Conservation (phyloP, 2,888 invertebrate genomes). For the Megaustenia siamemsis region DNA sequence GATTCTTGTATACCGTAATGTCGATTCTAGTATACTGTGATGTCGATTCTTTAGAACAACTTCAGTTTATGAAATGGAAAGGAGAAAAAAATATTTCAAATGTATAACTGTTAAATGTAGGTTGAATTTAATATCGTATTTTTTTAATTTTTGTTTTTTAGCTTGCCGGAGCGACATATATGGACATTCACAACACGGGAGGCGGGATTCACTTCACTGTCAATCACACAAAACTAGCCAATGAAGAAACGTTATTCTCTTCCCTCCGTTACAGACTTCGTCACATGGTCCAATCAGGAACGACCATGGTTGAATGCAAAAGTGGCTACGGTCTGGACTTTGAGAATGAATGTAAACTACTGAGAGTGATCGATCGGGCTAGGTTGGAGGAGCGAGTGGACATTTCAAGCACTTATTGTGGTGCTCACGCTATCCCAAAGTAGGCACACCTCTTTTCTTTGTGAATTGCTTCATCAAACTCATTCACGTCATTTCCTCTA, state of each 20-base stretch:
- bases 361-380: slow-evolving; percentile 82
- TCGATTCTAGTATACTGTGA: no score
- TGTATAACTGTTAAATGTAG: no score
- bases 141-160: neutral
- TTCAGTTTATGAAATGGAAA: no score
- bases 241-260: slow-evolving; percentile 81
- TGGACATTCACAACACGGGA: slow-evolving; percentile 84
- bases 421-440: slow-evolving; percentile 84
- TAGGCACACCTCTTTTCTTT: slow-evolving; percentile 63
- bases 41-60: no score
- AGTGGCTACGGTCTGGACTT: slow-evolving; percentile 83
- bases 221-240: slow-evolving; percentile 81
- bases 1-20: no score
- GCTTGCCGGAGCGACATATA: slow-evolving; percentile 84
- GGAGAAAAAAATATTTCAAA: no score
- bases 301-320: slow-evolving; percentile 82
- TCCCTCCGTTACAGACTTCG: slow-evolving; percentile 75
- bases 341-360: slow-evolving; percentile 83
- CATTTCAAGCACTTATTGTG: slow-evolving; percentile 84
- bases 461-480: neutral
- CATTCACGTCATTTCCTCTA: no score
- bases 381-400: slow-evolving; percentile 81
- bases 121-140: no score
- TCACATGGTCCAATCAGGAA: slow-evolving; percentile 80
- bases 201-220: slow-evolving; percentile 85